Percentiles rank a stretch among this genome's conserved stretches.
Evolutionary conservation across 2,888 invertebrate genomes (phyloP).

Genomic region (Gonocerus acuteangulatus): DNA sequence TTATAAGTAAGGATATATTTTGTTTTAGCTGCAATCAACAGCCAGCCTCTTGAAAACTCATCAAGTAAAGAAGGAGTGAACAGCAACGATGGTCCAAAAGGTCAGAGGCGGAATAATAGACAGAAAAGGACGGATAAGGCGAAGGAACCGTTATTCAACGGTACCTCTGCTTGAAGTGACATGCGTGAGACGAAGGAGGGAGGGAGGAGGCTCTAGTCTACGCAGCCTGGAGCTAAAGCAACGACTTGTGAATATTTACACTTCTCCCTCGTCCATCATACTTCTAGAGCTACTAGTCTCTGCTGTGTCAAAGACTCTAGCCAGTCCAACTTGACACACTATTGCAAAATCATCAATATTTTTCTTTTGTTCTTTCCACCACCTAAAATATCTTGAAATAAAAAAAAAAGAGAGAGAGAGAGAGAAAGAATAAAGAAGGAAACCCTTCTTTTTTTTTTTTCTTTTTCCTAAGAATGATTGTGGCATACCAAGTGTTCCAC

Average conservation of each 20-base stretch:
- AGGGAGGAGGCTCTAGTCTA: slow-evolving; percentile 23
- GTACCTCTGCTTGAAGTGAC: slow-evolving; percentile 35
- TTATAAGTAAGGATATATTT: background rate
- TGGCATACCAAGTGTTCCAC: background rate
- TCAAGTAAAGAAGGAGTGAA: slow-evolving; percentile 30
- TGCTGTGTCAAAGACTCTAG: slow-evolving; percentile 3
- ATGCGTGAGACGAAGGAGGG: background rate
- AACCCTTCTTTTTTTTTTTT: no score
- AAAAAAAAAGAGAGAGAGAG: background rate
- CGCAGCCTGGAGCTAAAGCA: slow-evolving; percentile 10
- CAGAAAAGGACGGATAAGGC: slow-evolving; percentile 33
- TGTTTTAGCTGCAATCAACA: slow-evolving; percentile 30
- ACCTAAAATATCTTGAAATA: background rate
- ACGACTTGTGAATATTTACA: slow-evolving; percentile 15
- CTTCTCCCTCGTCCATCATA: slow-evolving; percentile 13
- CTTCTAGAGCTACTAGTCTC: background rate
- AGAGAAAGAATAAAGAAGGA: no score
- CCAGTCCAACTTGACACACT: slow-evolving; percentile 6
- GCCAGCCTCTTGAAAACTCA: slow-evolving; percentile 28
- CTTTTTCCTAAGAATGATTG: no score
- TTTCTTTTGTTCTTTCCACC: slow-evolving; percentile 6
- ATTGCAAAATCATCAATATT: slow-evolving; percentile 6
- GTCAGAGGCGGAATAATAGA: slow-evolving; percentile 30
- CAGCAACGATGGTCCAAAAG: slow-evolving; percentile 30
- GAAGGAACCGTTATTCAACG: slow-evolving; percentile 36